phyloP scores from a whole-genome alignment of 1,140 invertebrate species.

The Drosophila ananassae region DNA sequence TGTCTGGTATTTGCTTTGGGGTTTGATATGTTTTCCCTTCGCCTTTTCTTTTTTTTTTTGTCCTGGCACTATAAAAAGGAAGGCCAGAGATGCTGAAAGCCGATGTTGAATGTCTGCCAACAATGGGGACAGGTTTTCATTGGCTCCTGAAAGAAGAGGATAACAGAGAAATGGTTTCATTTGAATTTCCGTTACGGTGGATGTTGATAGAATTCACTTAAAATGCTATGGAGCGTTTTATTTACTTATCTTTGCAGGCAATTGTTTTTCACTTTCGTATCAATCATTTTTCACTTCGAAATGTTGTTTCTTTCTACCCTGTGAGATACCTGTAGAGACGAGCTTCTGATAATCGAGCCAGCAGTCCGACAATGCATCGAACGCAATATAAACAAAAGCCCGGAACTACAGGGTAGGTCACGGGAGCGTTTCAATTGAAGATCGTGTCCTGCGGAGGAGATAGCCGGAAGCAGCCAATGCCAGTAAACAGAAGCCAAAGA shows the following conservation, averaged over 20 bases:
- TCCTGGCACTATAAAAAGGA: conserved; percentile 72
- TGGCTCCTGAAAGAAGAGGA: not conserved
- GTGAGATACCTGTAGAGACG: conserved; percentile 99
- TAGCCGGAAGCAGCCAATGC: conserved; percentile 42
- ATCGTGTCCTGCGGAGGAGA: conserved; percentile 17
- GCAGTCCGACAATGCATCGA: conserved; percentile 44
- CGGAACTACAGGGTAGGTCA: conserved; percentile 99
- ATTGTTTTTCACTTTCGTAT: not conserved
- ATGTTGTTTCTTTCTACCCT: conserved; percentile 85
- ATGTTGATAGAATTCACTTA: not conserved
- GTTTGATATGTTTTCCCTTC: conserved; percentile 28
- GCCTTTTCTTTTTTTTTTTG: conserved; percentile 47
- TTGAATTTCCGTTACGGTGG: conserved; percentile 12
- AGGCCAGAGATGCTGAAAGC: conserved; percentile 26
- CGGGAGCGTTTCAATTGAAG: conserved; percentile 88
- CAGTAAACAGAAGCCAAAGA: conserved; percentile 28
- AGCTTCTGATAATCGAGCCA: conserved; percentile 95
- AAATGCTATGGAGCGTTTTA: not conserved
- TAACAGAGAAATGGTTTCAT: not conserved
- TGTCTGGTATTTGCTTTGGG: conserved; percentile 55
- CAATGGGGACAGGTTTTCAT: conserved; percentile 22
- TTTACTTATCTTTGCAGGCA: not conserved
- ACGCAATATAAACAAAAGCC: conserved; percentile 97
- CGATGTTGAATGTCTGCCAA: conserved; percentile 34
- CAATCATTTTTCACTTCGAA: not conserved